Base-by-base conservation (phyloP, 2,113 vertebrate species). In the Larimichthys crocea region DNA sequence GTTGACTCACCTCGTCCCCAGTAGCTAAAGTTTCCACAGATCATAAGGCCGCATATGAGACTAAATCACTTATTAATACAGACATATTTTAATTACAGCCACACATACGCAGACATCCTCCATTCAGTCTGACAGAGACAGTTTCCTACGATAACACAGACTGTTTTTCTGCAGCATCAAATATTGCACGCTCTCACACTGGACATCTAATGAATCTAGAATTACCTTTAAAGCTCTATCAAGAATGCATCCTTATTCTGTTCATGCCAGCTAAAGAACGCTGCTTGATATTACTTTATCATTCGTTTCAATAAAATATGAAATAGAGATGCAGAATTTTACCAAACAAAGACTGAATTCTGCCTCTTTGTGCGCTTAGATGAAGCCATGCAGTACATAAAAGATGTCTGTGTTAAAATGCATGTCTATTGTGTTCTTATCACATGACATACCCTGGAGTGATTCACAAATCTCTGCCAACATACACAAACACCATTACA, bases 131-230 rank as follows among this genome's bases (percentile, higher is more conserved):
- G 50, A 56, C 42, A 56, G 26, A 49, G 56, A 42, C 49, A 76
- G 31, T 22, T 44, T 26, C 22, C 67, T 20, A 5, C 16, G 15
- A 78, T 74, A 53, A 73, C 50, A 74, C 50, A 74, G 20, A 42
- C 10, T 57, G 53, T 76, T 70, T 49, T 31, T 55, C 22, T 17
- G 62, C 65, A 57, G 29, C 66, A 75, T 53, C 29, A 65, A 29
- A 72, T 62, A 20, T 11, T 60, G 24, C 15, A 15, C 22, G 64
- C 52, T 52, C 24, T 3, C 11, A 16, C 52, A 64, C 31, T 14
- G 63, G 20, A 16, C 40, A 44, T 40, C 35, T 17, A 74, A 59
- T 56, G 17, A 16, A 53, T 70, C 29, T 44, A 7, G 20, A 55
- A 49, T 48, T 8, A 1, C 57, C 68, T 22, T 22, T 80, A 31